Evolutionary conservation across 2,888 invertebrate genomes (phyloP).

Genomic region (Morpho deidamia): DNA sequence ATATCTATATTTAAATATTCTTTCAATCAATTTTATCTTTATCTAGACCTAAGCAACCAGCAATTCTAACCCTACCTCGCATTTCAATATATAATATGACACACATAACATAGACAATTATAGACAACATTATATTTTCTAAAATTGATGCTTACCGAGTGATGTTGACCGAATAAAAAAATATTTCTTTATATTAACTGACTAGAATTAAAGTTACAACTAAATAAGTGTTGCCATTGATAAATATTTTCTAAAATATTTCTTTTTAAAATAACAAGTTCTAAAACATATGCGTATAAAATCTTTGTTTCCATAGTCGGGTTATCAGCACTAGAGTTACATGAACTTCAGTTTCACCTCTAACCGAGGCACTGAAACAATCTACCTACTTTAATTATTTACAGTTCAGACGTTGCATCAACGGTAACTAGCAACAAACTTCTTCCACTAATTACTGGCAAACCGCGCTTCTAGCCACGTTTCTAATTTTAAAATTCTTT

Average conservation of each 20-base stretch:
- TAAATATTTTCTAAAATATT: neutral
- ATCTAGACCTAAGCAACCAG: no score
- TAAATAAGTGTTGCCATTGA: no score
- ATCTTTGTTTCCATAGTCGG: neutral
- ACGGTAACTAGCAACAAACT: constrained; percentile 28
- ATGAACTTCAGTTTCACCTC: constrained; percentile 20
- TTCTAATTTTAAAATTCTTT: constrained; percentile 33
- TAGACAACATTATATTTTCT: no score
- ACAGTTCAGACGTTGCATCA: constrained; percentile 36
- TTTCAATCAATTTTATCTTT: no score
- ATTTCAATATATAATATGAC: no score
- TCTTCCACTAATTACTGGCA: constrained; percentile 30
- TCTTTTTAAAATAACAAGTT: neutral
- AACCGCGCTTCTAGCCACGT: constrained; percentile 24
- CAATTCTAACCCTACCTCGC: no score
- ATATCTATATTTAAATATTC: no score
- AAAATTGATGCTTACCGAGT: no score
- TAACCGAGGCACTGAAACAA: constrained; percentile 30
- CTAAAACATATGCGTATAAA: neutral
- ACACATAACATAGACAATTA: no score
- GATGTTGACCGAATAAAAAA: no score
- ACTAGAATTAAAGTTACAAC: no score
- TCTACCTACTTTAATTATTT: constrained; percentile 35
- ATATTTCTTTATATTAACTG: no score
- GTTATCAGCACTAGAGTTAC: constrained; percentile 7